Base-by-base conservation (phyloP, 2,888 invertebrate genomes). In the Helleia helle region DNA sequence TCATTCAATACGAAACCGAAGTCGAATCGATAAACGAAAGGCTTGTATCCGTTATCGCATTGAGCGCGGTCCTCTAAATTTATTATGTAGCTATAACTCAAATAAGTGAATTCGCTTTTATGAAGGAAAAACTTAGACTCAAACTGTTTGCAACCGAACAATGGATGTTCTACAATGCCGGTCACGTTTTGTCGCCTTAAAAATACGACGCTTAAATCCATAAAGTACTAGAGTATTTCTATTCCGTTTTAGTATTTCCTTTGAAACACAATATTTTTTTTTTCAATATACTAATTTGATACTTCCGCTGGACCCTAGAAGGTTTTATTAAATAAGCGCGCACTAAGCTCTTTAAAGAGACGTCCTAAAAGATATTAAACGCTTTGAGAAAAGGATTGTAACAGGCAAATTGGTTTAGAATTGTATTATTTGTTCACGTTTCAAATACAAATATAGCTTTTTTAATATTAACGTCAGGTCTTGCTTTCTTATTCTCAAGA, bases 171-270 rank as follows among this genome's bases (percentile, higher is more conserved):
- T 45, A 51, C 56, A 53, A 80, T 69, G 68, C 81, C 43, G 62
- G 69, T 72, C 83, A 83, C 83, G 81, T 81, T 59, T 63, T 62
- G 68, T 71, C 75, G 73, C 75, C 80, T 80, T 81, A 79, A 80
- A 80, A 81, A 79, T 77, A 72, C 74, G 69, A 58, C 73, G 71
- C 69, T 76, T 74, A 76, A 81, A 76, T 79, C 76, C 65, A 80
- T 79, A 76, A 75, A 80, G 74, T 75, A 77, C 71, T 70, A 59
- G 62, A 70, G 73, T 72, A 75, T 76, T 77, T 73, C 74, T 74
- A 75, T 79, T 76, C 72, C 64, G 67, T 56, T 61, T 62, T 61
- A 58, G 70, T 65, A 73, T 71, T 66, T 70, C 72, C 76, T 72
- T 71, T 71, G 68, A 63, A 63, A 62, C 70, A 66, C 65, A 56